Base-by-base conservation (phyloP, 30 jellyfish, hydroid and myxozoan genomes). In the Pseudorhiza aurosa region DNA sequence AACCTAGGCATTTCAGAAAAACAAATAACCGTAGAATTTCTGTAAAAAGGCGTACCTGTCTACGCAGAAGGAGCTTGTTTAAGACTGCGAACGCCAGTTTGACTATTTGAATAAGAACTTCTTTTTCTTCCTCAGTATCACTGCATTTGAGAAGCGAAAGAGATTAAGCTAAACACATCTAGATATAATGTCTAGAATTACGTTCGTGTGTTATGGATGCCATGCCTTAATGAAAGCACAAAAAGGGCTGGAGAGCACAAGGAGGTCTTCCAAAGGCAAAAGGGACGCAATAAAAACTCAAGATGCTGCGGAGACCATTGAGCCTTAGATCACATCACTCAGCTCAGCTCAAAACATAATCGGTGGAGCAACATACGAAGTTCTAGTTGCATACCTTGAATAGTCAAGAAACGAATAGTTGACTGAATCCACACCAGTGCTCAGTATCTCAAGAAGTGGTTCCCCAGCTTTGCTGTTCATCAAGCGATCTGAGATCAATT, bases 381-480 rank as follows among this genome's bases (percentile, higher is more conserved):
- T 42, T 9, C 9, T 14, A 46, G 2, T 18, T 11, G 44, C 68
- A 39, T n/a, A 77, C 89, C 89, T 58, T 15, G 46, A 77, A 58
- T 8, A 58, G 4, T 77, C 81, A 42, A 1, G 18, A 2, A 55
- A 24, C 27, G 83, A 36, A 15, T 40, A 29, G 62, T 44, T 69
- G 46, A 83, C 47, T 1, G 87, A 35, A 39, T 64, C 95, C 17
- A 82, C 95, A 15, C 97, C 97, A 11, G 73, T 68, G 58, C 91
- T 82, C 35, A 82, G 32, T 19, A 89, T 81, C 5, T 26, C 37
- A 3, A 89, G 82, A 40, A 89, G 76, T 2, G 92, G 1, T 29
- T 83, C 95, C 11, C 95, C 95, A 63, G 95, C 88, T 29, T 82
- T 75, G 37, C 79, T 85, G 53, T 50, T 51, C 24, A 89, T 89